Evolutionary conservation across 2,797 vertebrate genomes (phyloP).

Genomic region (Sebastes hopkinsi): DNA sequence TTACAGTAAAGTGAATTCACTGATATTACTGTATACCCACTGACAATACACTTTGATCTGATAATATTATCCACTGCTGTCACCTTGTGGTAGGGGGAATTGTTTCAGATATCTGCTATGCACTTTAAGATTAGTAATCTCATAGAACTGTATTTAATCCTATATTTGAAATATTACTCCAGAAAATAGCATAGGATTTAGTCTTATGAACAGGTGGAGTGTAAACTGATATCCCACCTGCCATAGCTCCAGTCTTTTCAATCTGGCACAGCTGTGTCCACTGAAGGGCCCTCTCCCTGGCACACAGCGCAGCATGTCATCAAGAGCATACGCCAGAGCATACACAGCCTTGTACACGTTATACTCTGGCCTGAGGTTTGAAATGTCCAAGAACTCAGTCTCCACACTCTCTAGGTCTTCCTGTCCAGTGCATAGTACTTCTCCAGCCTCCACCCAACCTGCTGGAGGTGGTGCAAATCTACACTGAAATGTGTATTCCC

Average conservation of each 20-base stretch:
- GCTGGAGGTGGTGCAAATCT: conserved; percentile 25
- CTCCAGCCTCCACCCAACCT: conserved; percentile 13
- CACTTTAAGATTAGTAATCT: too few relatives aligned
- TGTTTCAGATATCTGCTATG: too few relatives aligned
- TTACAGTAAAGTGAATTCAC: too few relatives aligned
- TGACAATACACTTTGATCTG: too few relatives aligned
- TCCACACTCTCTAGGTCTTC: conserved; percentile 33
- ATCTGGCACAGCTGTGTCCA: conserved; percentile 58
- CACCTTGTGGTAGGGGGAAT: too few relatives aligned
- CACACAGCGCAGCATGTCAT: conserved; percentile 63
- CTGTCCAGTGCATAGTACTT: conserved; percentile 45
- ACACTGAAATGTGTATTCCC: conserved; percentile 61
- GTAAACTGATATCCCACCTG: conserved; percentile 61
- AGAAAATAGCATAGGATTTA: too few relatives aligned
- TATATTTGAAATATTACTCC: too few relatives aligned
- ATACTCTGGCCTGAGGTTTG: conserved; percentile 50
- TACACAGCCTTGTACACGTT: conserved; percentile 71
- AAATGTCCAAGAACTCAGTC: conserved; percentile 60
- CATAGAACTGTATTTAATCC: too few relatives aligned
- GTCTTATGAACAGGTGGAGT: background rate
- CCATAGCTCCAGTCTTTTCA: conserved; percentile 70
- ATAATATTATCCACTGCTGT: too few relatives aligned
- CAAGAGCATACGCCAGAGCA: conserved; percentile 69
- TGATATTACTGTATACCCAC: too few relatives aligned
- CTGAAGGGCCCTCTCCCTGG: conserved; percentile 66